These are phyloP conservation scores for Trissoscelio sp. DNA, from an alignment of 2,888 invertebrate genomes.

Conservation along the genomic window DNA sequence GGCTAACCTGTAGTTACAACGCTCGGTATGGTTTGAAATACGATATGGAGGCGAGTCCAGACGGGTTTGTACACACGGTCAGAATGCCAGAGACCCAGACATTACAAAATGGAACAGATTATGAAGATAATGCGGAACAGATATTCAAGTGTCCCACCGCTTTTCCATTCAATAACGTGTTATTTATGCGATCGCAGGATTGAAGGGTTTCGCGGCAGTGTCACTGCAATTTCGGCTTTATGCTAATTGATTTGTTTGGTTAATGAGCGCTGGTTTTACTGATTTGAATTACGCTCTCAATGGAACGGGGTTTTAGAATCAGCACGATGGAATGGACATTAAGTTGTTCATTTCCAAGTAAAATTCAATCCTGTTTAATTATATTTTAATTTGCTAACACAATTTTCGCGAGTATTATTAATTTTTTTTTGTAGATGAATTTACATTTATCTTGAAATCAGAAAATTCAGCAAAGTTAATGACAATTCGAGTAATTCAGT, in stretches of 20 bases:
- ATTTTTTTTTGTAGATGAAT: too few species aligned
- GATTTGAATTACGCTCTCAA: constrained; percentile 18
- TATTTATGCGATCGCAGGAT: constrained; percentile 37
- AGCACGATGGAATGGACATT: not conserved
- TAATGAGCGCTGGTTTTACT: constrained; percentile 21
- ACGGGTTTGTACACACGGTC: constrained; percentile 6
- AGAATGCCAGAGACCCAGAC: constrained; percentile 20
- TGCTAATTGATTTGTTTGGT: constrained; percentile 42
- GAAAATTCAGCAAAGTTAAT: too few species aligned
- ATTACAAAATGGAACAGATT: constrained; percentile 58
- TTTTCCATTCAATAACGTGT: constrained; percentile 24
- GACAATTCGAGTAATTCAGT: too few species aligned
- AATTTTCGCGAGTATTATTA: not conserved
- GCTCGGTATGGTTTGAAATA: constrained; percentile 56
- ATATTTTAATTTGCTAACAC: constrained; percentile 1
- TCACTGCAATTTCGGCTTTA: constrained; percentile 9
- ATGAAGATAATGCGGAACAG: constrained; percentile 54
- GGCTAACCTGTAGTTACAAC: constrained; percentile 59
- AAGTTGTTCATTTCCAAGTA: constrained; percentile 1
- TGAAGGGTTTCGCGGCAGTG: constrained; percentile 2
- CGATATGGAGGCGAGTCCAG: constrained; percentile 44
- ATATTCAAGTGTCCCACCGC: constrained; percentile 37
- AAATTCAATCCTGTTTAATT: not conserved
- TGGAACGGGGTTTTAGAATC: constrained; percentile 4
- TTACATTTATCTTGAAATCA: too few species aligned